These are phyloP conservation scores for Sitodiplosis mosellana DNA, from an alignment of 1,140 invertebrate genomes.

Conservation along the genomic window DNA sequence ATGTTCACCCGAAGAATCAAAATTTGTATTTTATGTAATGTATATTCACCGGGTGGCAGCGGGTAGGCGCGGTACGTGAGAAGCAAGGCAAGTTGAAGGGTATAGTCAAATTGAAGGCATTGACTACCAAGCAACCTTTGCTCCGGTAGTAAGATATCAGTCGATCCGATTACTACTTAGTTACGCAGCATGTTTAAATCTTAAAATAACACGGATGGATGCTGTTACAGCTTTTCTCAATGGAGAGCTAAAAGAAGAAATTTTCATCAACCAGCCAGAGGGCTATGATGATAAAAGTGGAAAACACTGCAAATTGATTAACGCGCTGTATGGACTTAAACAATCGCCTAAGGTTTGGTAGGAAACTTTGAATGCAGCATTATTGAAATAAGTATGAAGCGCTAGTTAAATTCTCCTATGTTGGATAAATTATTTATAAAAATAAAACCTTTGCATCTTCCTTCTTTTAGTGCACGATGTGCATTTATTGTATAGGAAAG, in stretches of 20 bases:
- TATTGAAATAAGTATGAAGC: constrained; percentile 4
- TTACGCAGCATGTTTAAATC: constrained; percentile 5
- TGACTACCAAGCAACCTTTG: constrained; percentile 14
- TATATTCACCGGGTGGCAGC: too few species aligned
- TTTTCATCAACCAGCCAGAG: constrained; percentile 23
- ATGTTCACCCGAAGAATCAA: too few species aligned
- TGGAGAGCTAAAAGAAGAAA: constrained; percentile 19
- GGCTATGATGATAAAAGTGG: constrained; percentile 11
- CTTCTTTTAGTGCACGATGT: too few species aligned
- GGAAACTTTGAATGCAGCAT: constrained; percentile 14
- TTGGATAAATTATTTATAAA: too few species aligned
- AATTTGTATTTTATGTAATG: too few species aligned
- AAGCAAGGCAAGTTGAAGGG: too few species aligned
- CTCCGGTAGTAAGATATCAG: constrained; percentile 11
- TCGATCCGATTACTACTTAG: constrained; percentile 10
- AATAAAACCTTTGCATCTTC: too few species aligned
- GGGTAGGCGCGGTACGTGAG: too few species aligned
- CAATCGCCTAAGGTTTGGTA: constrained; percentile 16
- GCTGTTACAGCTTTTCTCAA: constrained; percentile 24
- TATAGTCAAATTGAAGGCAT: constrained; percentile 12
- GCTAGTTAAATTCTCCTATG: too few species aligned
- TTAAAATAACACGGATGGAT: constrained; percentile 17
- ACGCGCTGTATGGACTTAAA: constrained; percentile 25
- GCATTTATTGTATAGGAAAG: too few species aligned
- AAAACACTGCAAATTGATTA: constrained; percentile 20